Conservation (phyloP, 2,797 vertebrate species). For the Manis crassicaudata region DNA sequence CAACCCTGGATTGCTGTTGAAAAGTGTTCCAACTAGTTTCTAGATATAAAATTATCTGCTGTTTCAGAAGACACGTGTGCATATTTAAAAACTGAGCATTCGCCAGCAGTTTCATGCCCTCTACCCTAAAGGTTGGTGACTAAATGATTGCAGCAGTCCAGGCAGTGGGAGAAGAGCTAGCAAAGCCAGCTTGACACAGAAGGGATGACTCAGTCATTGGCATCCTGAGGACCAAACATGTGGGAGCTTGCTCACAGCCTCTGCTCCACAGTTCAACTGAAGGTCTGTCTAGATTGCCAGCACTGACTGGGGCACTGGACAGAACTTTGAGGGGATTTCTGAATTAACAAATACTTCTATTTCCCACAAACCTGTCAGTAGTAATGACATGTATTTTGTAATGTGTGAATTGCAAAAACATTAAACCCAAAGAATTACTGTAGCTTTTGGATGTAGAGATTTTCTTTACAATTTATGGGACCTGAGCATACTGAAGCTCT, state of each 20-base stretch:
- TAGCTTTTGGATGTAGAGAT: conserved; percentile 26
- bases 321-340: conserved; percentile 33
- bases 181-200: background rate
- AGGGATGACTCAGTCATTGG: conserved; percentile 48
- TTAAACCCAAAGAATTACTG: conserved; percentile 4
- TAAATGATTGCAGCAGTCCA: conserved; percentile 25
- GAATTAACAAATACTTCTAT: conserved; percentile 56
- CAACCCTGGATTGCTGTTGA: background rate
- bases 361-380: background rate
- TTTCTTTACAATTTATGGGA: conserved; percentile 31
- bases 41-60: conserved; percentile 36
- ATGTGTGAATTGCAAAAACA: conserved; percentile 32
- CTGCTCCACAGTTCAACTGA: conserved; percentile 27
- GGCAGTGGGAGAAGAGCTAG: background rate
- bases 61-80: background rate
- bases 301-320: background rate
- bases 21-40: conserved; percentile 27
- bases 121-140: conserved; percentile 10
- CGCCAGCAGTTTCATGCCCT: conserved; percentile 40
- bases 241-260: conserved; percentile 49
- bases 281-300: conserved; percentile 43
- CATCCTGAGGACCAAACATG: background rate
- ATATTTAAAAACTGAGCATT: conserved; percentile 15
- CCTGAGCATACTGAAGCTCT: background rate
- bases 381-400: conserved; percentile 55